Evolutionary conservation across 2,797 vertebrate species (phyloP).

Genomic region (Harpagifer antarcticus): DNA sequence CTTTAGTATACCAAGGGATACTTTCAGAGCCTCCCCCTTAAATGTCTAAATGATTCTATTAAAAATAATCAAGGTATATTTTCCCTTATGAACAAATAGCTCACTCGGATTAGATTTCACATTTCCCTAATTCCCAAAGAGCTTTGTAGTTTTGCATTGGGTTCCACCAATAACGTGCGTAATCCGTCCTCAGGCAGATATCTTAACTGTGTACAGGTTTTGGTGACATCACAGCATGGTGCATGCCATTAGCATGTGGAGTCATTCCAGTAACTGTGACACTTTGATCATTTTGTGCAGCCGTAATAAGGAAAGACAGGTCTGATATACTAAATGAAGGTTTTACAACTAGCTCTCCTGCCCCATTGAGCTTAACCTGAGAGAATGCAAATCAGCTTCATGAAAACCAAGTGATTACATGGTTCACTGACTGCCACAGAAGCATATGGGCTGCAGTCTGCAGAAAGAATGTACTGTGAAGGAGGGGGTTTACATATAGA

Average conservation of each 20-base stretch:
- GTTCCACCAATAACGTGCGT: conserved; percentile 62
- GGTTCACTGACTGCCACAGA: too few species aligned
- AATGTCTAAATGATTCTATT: conserved; percentile 7
- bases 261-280: conserved; percentile 46
- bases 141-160: conserved; percentile 48
- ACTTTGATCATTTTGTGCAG: conserved; percentile 55
- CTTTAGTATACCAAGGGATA: neutral
- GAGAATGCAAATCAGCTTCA: conserved; percentile 72
- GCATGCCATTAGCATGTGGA: conserved; percentile 34
- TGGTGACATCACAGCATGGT: conserved; percentile 14
- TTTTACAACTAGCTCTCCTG: conserved; percentile 72
- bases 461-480: too few species aligned
- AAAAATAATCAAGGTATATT: conserved; percentile 40
- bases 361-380: conserved; percentile 79
- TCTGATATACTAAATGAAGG: conserved; percentile 67
- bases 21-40: neutral
- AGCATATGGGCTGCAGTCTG: too few species aligned
- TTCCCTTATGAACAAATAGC: conserved; percentile 54
- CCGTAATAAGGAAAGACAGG: conserved; percentile 66
- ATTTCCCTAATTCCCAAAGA: conserved; percentile 66
- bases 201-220: conserved; percentile 35
- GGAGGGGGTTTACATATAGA: too few species aligned
- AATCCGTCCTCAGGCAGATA: conserved; percentile 64
- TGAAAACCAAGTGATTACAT: too few species aligned
- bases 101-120: conserved; percentile 68